Base-by-base conservation (phyloP, 2,797 vertebrate genomes). In the Discoglossus pictus region DNA sequence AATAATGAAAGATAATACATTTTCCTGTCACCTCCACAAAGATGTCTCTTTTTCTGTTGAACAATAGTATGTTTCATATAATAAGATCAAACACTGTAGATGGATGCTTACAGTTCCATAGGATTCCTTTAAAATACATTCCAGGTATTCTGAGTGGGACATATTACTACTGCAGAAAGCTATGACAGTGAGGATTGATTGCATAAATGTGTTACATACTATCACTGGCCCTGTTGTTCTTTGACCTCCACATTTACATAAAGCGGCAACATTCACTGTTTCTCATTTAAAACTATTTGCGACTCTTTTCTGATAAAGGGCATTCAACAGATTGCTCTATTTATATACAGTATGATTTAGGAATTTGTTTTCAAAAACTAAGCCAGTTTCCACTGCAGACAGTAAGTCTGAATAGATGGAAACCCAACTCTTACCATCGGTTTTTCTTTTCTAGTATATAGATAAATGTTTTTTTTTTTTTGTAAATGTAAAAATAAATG, bases 61-160 rank as follows among this genome's bases (percentile, higher is more conserved):
- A 25, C 17, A 21, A 25, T 20, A 61, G 43, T 70, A 61, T 69
- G 67, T 70, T 70, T 62, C 23, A 4, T 27, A 70, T 70, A 70
- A 56, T 51, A 39, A 70, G 59, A 70, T 70, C 67, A 70, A 70
- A 70, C 42, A 36, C 55, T 21, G 25, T 13, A 16, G 42, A 31
- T 5, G 18, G 20, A 53, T n/a, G 21, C 10, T 46, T 56, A 16
- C 16, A 16, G 15, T 31, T 23, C 20, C n/a, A n/a, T 35, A 7
- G 13, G 38, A 63, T 56, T 63, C 67, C 35, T 23, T 27, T 10
- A 13, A 48, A 63, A 54, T 35, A 15, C 25, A 50, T 56, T 63
- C 42, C 59, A 70, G 67, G 60, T 62, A 70, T 15, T 56, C 15
- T 23, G 18, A 52, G 56, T 27, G 51, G n/a, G 60, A 61, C 38